A percentile compares a stretch with the other conserved stretches of the same genome.
phyloP scores from a whole-genome alignment of 2,797 vertebrate genomes.

The Setipinna tenuifilis region DNA sequence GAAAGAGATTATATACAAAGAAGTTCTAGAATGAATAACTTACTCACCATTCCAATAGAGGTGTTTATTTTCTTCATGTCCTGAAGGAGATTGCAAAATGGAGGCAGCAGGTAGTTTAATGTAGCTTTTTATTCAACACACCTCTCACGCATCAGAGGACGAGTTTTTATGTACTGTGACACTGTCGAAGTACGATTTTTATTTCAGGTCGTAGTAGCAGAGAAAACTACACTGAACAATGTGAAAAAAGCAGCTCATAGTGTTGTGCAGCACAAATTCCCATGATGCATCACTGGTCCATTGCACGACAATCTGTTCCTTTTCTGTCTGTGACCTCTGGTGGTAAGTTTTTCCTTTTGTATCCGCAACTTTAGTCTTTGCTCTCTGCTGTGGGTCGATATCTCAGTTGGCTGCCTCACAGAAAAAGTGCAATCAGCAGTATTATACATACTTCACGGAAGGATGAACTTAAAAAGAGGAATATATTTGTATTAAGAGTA shows the following conservation, averaged over 20 bases:
- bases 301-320: slow-evolving; percentile 16
- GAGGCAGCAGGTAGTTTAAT: background rate
- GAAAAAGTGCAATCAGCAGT: background rate
- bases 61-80: background rate
- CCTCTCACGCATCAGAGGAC: background rate
- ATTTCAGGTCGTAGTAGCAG: background rate
- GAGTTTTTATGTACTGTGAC: background rate
- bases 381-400: background rate
- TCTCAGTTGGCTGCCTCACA: no score
- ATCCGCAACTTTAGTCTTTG: background rate
- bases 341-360: background rate
- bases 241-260: background rate
- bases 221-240: background rate
- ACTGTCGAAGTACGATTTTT: background rate
- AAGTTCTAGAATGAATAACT: background rate
- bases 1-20: background rate
- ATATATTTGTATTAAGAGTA: slow-evolving; percentile 22
- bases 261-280: background rate
- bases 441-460: background rate
- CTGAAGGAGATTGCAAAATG: background rate
- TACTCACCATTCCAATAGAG: background rate
- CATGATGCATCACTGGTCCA: slow-evolving; percentile 12
- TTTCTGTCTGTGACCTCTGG: background rate
- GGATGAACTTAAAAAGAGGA: background rate
- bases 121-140: background rate